phyloP scores from a whole-genome alignment of 2,797 vertebrate species.

The Hemibagrus guttatus region DNA sequence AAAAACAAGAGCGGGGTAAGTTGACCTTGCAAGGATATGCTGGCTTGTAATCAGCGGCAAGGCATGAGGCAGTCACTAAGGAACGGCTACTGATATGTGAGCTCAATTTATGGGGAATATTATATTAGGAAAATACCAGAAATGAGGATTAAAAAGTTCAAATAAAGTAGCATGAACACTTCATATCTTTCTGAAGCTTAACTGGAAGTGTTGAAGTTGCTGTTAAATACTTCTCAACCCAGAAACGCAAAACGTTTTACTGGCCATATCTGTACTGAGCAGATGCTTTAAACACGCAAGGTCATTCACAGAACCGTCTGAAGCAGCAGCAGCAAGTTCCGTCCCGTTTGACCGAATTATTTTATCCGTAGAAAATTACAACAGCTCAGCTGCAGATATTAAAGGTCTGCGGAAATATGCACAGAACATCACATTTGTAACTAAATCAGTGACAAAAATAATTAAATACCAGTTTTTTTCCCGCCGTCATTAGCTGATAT shows the following conservation, averaged over 20 bases:
- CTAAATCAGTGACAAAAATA: neutral
- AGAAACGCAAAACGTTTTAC: neutral
- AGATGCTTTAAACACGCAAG: neutral
- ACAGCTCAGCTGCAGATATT: neutral
- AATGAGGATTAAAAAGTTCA: neutral
- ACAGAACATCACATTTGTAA: neutral
- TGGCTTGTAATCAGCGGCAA: conserved; percentile 5
- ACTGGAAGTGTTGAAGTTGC: neutral
- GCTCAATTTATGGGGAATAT: neutral
- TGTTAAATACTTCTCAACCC: neutral
- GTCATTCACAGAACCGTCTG: neutral
- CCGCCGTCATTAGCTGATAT: neutral
- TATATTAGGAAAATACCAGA: neutral
- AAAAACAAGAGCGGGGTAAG: neutral
- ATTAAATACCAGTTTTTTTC: neutral
- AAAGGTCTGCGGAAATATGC: neutral
- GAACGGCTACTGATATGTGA: neutral
- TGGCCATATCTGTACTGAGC: neutral
- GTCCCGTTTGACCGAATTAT: neutral
- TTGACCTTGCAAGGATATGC: conserved; percentile 21
- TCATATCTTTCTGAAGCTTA: neutral
- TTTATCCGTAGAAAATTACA: neutral
- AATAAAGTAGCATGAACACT: neutral
- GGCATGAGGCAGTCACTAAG: neutral
- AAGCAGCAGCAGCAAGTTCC: neutral